Evolutionary conservation across 1,140 invertebrate species (phyloP).

Genomic region (Batillaria attramentaria): DNA sequence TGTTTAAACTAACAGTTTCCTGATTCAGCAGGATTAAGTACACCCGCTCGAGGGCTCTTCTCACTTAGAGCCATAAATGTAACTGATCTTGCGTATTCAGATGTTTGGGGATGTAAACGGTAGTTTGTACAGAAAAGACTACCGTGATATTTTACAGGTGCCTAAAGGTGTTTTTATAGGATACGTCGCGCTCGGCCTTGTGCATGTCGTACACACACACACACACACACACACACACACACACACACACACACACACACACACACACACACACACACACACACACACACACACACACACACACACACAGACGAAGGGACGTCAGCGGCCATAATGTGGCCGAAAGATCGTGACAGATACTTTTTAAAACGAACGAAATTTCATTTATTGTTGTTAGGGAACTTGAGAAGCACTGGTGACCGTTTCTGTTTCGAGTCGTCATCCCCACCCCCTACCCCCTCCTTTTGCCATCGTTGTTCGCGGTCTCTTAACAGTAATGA

Average conservation of each 20-base stretch:
- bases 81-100: not conserved
- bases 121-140: too few relatives aligned
- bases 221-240: not conserved
- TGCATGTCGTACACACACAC: not conserved
- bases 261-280: not conserved
- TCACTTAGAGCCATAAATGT: not conserved
- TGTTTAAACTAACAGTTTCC: too few relatives aligned
- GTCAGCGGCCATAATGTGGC: not conserved
- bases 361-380: not conserved
- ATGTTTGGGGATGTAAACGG: too few relatives aligned
- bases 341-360: not conserved
- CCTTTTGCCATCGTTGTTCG: not conserved
- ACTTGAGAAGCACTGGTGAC: not conserved
- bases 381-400: not conserved
- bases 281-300: not conserved
- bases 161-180: not conserved
- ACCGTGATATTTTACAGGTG: too few relatives aligned
- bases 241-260: not conserved
- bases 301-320: slow-evolving; percentile 2
- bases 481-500: not conserved
- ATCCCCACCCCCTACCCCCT: not conserved
- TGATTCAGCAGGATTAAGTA: too few relatives aligned
- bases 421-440: not conserved
- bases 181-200: not conserved
- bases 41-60: too few relatives aligned